Base-by-base conservation (phyloP, 2,888 invertebrate genomes). In the Cataglyphis rosenhaueri region DNA sequence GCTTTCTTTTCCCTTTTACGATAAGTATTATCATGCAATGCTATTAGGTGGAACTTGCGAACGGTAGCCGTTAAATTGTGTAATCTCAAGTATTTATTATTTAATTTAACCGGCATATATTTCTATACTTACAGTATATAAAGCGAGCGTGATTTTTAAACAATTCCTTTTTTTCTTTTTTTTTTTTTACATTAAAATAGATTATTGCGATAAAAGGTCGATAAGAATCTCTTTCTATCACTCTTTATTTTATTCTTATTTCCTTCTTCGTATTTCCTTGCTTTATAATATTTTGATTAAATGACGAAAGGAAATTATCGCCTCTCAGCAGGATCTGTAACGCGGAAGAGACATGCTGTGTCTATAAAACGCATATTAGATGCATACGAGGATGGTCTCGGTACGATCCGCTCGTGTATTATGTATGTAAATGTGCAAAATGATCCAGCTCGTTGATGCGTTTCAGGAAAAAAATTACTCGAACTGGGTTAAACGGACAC, bases 401-500 rank as follows among this genome's bases (percentile, higher is more conserved):
- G 9, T 21, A 68, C n/a, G 55, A 41, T 55, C 25, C 21, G 15
- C 55, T 66, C 10, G 18, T 4, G 41, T 21, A 70, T 59, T 78
- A 70, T 41, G 10, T 78, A 70, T 41, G 18, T 32, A 44, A 57
- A 41, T 41, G 57, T 41, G 57, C 68, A 68, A 59, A 8, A 41
- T 70, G 78, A 78, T 78, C 78, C 18, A 70, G 41, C 57, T 59
- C 70, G 41, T 70, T 78, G 78, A 78, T 78, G 78, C 78, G 78
- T 78, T 70, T 70, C 76, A 55, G 55, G 48, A 52, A 81, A 62
- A 21, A 61, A 74, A 81, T 81, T 81, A 15, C n/a, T 52, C n/a
- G 1, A 81, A 75, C 48, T 81, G 62, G 81, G 81, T 81, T 81
- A 81, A 62, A 81, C 75, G 81, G 74, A 81, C 74, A 78, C 41